A percentile compares a stretch with the other conserved stretches of the same genome.
phyloP scores from a whole-genome alignment of 2,797 vertebrate genomes.

The Mionectes olivaceus region DNA sequence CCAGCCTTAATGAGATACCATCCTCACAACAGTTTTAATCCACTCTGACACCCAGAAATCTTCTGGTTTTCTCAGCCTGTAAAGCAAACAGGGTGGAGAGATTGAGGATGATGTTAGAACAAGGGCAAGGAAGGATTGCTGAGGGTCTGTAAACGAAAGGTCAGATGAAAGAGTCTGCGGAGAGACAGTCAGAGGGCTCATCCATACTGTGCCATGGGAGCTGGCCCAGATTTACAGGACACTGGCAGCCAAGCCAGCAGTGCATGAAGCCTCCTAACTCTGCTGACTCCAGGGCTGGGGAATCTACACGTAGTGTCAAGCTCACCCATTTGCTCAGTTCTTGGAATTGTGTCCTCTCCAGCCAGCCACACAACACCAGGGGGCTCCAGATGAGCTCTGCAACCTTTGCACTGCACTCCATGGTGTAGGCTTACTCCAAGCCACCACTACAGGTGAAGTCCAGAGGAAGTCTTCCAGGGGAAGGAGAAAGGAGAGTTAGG shows the following conservation, averaged over 20 bases:
- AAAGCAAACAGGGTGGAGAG: neutral
- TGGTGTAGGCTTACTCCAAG: neutral
- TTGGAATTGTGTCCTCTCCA: neutral
- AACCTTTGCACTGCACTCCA: neutral
- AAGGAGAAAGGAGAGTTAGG: neutral
- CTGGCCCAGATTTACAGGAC: neutral
- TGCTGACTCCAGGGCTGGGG: neutral
- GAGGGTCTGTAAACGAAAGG: neutral
- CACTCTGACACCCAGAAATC: neutral
- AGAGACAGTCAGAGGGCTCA: neutral
- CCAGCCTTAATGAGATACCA: neutral
- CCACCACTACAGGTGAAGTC: neutral
- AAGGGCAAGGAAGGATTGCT: neutral
- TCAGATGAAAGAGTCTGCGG: neutral
- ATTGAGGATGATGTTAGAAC: neutral
- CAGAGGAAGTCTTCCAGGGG: neutral
- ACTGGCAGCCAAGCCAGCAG: neutral
- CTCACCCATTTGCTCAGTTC: neutral
- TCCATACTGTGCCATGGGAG: neutral
- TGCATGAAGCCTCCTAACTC: fast-evolving
- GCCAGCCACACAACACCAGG: neutral
- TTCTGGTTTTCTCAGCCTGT: neutral
- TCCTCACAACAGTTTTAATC: neutral
- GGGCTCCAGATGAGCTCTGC: neutral
- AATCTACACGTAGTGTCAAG: neutral